These are phyloP conservation scores for Sebastes taczanowskii DNA, from an alignment of 2,797 vertebrate genomes.

Conservation along the genomic window DNA sequence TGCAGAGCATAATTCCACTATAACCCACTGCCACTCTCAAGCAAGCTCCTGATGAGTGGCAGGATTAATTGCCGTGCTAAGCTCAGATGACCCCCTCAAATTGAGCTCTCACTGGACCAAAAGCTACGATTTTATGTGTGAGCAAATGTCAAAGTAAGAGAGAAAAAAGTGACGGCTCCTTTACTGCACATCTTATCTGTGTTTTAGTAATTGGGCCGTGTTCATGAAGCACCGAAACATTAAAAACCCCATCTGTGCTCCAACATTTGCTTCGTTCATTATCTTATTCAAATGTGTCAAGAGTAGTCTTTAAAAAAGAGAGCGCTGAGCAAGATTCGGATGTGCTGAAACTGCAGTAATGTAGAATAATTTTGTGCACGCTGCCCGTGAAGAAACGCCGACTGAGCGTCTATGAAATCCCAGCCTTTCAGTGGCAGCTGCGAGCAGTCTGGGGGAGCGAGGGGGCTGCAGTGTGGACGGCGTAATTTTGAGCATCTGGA, in stretches of 20 bases:
- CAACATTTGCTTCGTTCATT: conserved; percentile 65
- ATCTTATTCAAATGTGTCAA: conserved; percentile 66
- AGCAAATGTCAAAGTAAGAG: conserved; percentile 41
- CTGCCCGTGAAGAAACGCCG: conserved; percentile 60
- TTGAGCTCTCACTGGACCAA: conserved; percentile 45
- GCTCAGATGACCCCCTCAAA: conserved; percentile 59
- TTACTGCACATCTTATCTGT: conserved; percentile 52
- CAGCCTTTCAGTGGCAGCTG: conserved; percentile 77
- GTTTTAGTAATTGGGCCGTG: conserved; percentile 63
- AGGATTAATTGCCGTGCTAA: conserved; percentile 76
- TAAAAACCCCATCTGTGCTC: conserved; percentile 69
- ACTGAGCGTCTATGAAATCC: conserved; percentile 73
- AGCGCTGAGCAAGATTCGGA: conserved; percentile 45
- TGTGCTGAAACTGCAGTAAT: conserved; percentile 74
- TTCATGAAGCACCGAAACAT: conserved; percentile 66
- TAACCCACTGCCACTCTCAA: conserved; percentile 48
- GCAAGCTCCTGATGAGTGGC: conserved; percentile 67
- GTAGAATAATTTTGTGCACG: conserved; percentile 50
- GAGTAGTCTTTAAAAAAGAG: conserved; percentile 55
- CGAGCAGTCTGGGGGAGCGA: conserved; percentile 49
- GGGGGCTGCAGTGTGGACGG: conserved; percentile 49
- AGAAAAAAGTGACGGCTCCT: conserved; percentile 35
- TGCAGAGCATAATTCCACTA: conserved; percentile 60
- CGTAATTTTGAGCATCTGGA: conserved; percentile 74
- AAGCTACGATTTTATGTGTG: conserved; percentile 28